Conservation (phyloP, 2,113 vertebrate species). For the Dromas ardeola region DNA sequence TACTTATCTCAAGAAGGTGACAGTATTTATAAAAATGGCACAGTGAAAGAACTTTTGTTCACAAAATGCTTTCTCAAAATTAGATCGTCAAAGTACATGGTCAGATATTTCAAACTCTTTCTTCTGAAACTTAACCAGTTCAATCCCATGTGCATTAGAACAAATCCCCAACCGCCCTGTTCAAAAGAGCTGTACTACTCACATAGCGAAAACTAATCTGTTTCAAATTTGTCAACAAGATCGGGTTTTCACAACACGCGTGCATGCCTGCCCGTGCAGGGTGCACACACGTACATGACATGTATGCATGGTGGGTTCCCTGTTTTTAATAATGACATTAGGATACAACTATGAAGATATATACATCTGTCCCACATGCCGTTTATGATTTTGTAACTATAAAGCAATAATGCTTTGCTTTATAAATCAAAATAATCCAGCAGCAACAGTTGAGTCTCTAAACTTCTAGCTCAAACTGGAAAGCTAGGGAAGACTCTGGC, state of each 20-base stretch:
- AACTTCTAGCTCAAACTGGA: neutral
- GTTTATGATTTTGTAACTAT: neutral
- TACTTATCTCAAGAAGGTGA: neutral
- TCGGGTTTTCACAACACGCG: neutral
- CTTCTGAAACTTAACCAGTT: neutral
- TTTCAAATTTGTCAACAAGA: neutral
- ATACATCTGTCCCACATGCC: neutral
- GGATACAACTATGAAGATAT: neutral
- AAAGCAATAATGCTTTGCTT: neutral
- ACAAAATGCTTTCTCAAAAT: neutral
- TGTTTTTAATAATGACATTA: neutral
- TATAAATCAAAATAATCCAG: neutral
- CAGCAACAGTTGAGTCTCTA: neutral
- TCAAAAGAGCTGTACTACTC: neutral
- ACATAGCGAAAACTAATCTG: neutral
- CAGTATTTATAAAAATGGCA: neutral
- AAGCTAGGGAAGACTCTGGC: neutral
- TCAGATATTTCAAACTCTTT: neutral
- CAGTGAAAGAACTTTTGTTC: neutral
- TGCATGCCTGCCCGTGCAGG: fast-evolving
- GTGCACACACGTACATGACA: fast-evolving
- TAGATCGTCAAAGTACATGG: neutral
- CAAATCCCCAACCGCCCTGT: neutral
- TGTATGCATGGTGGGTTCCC: fast-evolving
- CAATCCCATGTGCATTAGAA: neutral